Percentiles rank a stretch among this genome's conserved stretches.
phyloP scores from a whole-genome alignment of 2,888 invertebrate genomes.

The Axea sp. region DNA sequence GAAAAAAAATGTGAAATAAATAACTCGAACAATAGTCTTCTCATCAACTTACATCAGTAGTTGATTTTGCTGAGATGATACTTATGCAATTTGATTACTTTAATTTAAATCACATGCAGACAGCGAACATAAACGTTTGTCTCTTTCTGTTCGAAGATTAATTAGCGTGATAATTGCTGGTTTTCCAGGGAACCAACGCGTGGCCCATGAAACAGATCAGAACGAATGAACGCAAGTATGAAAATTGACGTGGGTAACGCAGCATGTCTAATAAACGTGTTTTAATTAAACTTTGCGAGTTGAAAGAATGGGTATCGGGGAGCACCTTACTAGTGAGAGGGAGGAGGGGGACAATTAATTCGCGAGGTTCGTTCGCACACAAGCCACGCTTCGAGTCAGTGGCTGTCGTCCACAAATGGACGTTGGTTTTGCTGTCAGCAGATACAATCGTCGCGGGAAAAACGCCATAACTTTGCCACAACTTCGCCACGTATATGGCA shows the following conservation, averaged over 20 bases:
- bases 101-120: too few relatives aligned
- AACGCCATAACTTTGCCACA: slow-evolving; percentile 78
- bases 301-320: background rate
- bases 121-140: too few relatives aligned
- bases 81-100: too few relatives aligned
- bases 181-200: slow-evolving; percentile 22
- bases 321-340: background rate
- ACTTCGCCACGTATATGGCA: slow-evolving; percentile 77
- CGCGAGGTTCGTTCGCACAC: slow-evolving; percentile 35
- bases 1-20: too few relatives aligned
- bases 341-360: slow-evolving; percentile 54
- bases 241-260: slow-evolving; percentile 20
- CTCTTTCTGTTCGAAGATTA: slow-evolving; percentile 9
- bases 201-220: background rate
- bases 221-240: background rate
- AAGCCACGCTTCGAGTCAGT: slow-evolving; percentile 39
- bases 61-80: too few relatives aligned
- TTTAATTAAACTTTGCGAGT: slow-evolving; percentile 11
- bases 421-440: slow-evolving; percentile 74
- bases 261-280: slow-evolving; percentile 39
- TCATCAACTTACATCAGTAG: too few relatives aligned
- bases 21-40: too few relatives aligned
- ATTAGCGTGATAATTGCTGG: slow-evolving; percentile 32
- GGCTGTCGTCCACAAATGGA: slow-evolving; percentile 76
- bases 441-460: slow-evolving; percentile 77